Evolutionary conservation across 2,113 vertebrate genomes (phyloP), one percentile per base, ranked within the genome.

Genomic region (Hyaena hyaena): DNA sequence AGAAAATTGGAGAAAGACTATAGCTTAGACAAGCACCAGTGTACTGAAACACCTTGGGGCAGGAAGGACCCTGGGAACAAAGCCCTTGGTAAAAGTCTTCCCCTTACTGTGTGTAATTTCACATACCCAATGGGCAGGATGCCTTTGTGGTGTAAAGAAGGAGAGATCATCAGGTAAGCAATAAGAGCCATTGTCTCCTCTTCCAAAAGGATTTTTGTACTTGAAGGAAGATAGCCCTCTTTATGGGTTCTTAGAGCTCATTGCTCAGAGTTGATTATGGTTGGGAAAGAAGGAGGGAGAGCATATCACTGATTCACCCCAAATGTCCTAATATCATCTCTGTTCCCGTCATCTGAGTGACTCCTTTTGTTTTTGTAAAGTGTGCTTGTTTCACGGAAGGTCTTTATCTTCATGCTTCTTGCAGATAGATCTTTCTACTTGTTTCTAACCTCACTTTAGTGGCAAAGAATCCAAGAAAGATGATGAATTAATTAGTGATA

Each of bases 401-500:
- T 66, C 91, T 91, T 96, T 85, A 43, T 77, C 92, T 96, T 19
- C 7, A 14, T 79, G 39, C 35, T 88, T 65, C 26, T 66, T 39
- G 21, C 21, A 76, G 69, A 53, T 28, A 33, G 79, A 69, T 53
- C 69, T 89, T 93, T 92, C 89, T 76, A 15, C 39, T 95, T 86
- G n/a, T 71, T 96, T 92, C 85, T 85, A 86, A 86, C 61, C 23
- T 21, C 69, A 50, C 45, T 58, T 74, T 23, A 81, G 53, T 50
- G 58, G 16, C 86, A 66, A 89, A 90, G 66, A 63, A 58, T 85
- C 74, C 66, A 96, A 86, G 95, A 93, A 93, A 96, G 88, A 94
- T 95, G 95, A 96, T 95, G 65, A 96, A 96, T 97, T 97, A 97
- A 92, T 97, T 84, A 90, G 92, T 65, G 89, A 79, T 97, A 97